These are phyloP conservation scores for Troides helena DNA, from an alignment of 2,888 invertebrate genomes.

Conservation along the genomic window DNA sequence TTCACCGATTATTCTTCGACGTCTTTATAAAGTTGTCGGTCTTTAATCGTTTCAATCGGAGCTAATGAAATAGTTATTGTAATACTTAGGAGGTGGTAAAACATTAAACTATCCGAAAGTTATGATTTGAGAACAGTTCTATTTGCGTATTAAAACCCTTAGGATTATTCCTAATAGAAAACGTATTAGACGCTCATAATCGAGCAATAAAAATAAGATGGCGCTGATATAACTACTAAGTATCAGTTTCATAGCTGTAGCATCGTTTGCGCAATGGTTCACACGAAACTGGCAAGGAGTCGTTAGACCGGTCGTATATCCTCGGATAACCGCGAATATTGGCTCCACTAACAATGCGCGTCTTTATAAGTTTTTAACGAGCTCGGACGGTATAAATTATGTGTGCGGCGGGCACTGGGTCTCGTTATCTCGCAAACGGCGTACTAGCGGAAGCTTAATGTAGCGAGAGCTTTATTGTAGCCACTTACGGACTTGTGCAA, in stretches of 20 bases:
- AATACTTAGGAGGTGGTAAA: too few relatives aligned
- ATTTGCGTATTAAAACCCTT: not conserved
- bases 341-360: constrained; percentile 79
- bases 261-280: constrained; percentile 58
- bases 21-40: too few relatives aligned
- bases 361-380: constrained; percentile 81
- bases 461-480: constrained; percentile 78
- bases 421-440: constrained; percentile 79
- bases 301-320: constrained; percentile 73
- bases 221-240: constrained; percentile 30
- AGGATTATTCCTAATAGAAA: constrained; percentile 4
- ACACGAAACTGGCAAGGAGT: constrained; percentile 51
- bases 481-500: constrained; percentile 64
- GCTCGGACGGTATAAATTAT: constrained; percentile 80
- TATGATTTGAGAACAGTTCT: too few relatives aligned
- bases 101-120: too few relatives aligned
- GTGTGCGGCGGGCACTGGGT: constrained; percentile 75
- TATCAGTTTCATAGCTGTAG: constrained; percentile 41
- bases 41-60: too few relatives aligned
- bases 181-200: constrained; percentile 4
- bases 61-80: too few relatives aligned
- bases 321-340: constrained; percentile 74
- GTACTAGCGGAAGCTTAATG: constrained; percentile 78
- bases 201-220: constrained; percentile 21
- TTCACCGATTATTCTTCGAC: too few relatives aligned